Evolutionary conservation across 1,140 invertebrate species (phyloP).

Genomic region (Anastrepha ludens): DNA sequence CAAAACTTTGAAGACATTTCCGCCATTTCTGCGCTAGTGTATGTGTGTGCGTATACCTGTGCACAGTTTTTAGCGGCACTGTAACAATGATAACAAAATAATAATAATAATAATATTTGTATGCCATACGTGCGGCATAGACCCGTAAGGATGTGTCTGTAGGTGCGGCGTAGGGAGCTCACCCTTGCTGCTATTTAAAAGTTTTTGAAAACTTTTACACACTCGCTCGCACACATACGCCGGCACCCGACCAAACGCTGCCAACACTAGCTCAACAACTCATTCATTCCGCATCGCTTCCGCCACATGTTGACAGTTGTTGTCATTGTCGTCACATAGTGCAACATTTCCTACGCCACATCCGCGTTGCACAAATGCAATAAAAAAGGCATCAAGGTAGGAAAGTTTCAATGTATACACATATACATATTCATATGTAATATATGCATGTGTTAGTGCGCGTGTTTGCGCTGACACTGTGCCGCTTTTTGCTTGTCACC

Average conservation of each 20-base stretch:
- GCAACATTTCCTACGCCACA: slow-evolving; percentile 51
- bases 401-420: not conserved
- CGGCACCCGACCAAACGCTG: not conserved
- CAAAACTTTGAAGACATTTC: slow-evolving; percentile 52
- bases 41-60: not conserved
- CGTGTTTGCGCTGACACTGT: not conserved
- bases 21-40: not conserved
- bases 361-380: slow-evolving; percentile 32
- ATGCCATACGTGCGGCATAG: not conserved
- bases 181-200: not conserved
- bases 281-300: slow-evolving; percentile 42
- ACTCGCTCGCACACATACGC: not conserved
- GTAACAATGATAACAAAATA: slow-evolving; percentile 41
- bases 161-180: not conserved
- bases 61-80: not conserved
- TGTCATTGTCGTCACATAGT: slow-evolving; percentile 52
- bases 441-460: not conserved
- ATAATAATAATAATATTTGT: slow-evolving; percentile 52
- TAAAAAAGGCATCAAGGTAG: slow-evolving; percentile 4
- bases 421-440: not conserved
- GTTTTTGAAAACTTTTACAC: slow-evolving; percentile 26
- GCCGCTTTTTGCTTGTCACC: slow-evolving; percentile 1
- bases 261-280: not conserved
- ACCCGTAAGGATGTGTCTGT: not conserved
- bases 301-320: slow-evolving; percentile 50